These are phyloP conservation scores for Limnephilus marmoratus DNA, from an alignment of 2,888 invertebrate genomes.

Conservation along the genomic window DNA sequence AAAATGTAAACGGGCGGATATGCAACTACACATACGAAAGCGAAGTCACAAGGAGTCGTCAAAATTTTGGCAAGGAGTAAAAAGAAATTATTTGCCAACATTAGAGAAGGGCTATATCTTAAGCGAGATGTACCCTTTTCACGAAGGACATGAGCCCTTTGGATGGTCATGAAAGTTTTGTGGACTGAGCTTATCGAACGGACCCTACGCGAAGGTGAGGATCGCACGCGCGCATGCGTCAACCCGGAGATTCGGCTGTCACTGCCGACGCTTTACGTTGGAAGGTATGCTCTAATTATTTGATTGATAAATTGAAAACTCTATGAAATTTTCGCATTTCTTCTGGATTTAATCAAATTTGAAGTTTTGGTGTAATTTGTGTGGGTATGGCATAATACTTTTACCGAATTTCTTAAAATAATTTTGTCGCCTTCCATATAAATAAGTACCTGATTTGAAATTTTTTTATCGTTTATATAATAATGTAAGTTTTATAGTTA, in stretches of 20 bases:
- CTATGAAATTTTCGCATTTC: neutral
- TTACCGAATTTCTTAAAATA: too few species aligned
- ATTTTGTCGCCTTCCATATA: too few species aligned
- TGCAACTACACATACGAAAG: neutral
- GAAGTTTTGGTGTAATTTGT: too few species aligned
- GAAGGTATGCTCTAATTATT: slow-evolving; percentile 7
- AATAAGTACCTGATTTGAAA: too few species aligned
- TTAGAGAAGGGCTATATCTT: neutral
- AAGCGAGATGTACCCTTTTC: neutral
- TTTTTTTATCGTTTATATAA: too few species aligned
- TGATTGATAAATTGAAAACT: neutral
- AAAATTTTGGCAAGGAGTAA: neutral
- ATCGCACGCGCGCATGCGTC: slow-evolving; percentile 30
- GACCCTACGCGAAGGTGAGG: slow-evolving; percentile 44
- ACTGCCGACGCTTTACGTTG: neutral
- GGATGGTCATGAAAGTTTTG: neutral
- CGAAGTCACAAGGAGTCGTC: neutral
- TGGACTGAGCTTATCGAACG: slow-evolving; percentile 45
- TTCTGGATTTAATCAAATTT: too few species aligned
- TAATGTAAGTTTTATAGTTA: too few species aligned
- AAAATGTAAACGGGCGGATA: neutral
- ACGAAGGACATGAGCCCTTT: neutral
- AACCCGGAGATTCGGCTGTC: slow-evolving; percentile 45
- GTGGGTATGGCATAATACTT: too few species aligned
- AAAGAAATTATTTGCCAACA: neutral